Conservation (phyloP, 1,140 invertebrate genomes). For the Carposina sasakii region DNA sequence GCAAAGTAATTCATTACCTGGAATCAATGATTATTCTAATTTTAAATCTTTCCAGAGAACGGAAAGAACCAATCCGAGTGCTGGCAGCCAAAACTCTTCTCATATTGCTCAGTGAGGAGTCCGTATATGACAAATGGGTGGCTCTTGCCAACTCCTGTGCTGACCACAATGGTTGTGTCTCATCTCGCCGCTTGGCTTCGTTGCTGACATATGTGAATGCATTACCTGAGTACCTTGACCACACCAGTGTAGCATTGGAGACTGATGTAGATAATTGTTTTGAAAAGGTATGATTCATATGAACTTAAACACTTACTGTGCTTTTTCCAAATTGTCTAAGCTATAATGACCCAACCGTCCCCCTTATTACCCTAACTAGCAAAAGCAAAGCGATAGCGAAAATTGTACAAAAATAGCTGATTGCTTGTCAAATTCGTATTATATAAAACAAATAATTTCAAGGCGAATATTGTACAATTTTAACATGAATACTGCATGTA, state of each 20-base stretch:
- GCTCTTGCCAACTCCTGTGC: constrained; percentile 77
- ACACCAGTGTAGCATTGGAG: constrained; percentile 73
- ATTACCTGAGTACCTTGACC: constrained; percentile 74
- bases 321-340: too few species aligned
- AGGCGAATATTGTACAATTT: too few species aligned
- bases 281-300: constrained; percentile 72
- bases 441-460: too few species aligned
- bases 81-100: constrained; percentile 76
- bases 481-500: too few species aligned
- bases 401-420: too few species aligned
- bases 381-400: too few species aligned
- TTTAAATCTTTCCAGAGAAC: not conserved
- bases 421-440: too few species aligned
- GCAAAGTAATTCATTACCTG: not conserved
- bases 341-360: too few species aligned
- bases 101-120: constrained; percentile 74
- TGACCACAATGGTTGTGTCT: constrained; percentile 79
- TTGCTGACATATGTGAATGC: constrained; percentile 72
- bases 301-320: too few species aligned
- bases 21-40: not conserved
- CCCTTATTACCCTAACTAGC: too few species aligned
- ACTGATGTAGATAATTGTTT: constrained; percentile 76
- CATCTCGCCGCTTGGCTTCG: constrained; percentile 71
- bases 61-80: constrained; percentile 64
- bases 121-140: constrained; percentile 76